Conservation (phyloP, 2,797 vertebrate species). For the Gorsachius magnificus region DNA sequence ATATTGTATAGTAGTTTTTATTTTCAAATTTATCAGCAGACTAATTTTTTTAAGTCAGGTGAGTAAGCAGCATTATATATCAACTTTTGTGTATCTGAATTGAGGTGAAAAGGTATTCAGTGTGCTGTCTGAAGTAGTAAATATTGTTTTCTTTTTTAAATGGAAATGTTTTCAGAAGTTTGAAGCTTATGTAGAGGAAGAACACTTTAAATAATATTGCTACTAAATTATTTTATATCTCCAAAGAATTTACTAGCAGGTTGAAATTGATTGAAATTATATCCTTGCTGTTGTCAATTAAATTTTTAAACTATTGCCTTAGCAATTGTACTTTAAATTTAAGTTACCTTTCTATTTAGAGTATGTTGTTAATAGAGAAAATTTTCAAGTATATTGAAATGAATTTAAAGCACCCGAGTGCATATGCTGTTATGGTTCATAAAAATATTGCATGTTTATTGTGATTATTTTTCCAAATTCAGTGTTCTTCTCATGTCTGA, state of each 20-base stretch:
- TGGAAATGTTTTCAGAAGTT: background rate
- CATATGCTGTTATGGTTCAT: background rate
- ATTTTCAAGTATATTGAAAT: background rate
- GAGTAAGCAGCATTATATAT: background rate
- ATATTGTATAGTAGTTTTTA: conserved; percentile 10
- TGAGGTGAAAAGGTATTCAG: background rate
- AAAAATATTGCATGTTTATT: background rate
- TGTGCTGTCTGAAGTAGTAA: background rate
- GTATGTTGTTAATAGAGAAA: background rate
- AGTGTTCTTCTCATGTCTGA: background rate
- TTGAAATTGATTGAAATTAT: background rate
- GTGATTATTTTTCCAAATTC: conserved; percentile 16
- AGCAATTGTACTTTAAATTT: background rate
- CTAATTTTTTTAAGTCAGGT: background rate
- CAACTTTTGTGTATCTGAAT: background rate
- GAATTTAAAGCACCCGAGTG: background rate
- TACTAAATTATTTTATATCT: background rate
- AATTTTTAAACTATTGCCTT: background rate
- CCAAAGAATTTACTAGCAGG: background rate
- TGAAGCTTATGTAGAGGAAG: background rate
- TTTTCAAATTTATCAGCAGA: conserved; percentile 20
- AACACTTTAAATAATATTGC: background rate
- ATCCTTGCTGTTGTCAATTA: background rate
- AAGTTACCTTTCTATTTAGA: background rate
- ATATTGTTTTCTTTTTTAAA: background rate